These are phyloP conservation scores for Cyanoliseus patagonus DNA, from an alignment of 2,113 vertebrate genomes.

Conservation along the genomic window DNA sequence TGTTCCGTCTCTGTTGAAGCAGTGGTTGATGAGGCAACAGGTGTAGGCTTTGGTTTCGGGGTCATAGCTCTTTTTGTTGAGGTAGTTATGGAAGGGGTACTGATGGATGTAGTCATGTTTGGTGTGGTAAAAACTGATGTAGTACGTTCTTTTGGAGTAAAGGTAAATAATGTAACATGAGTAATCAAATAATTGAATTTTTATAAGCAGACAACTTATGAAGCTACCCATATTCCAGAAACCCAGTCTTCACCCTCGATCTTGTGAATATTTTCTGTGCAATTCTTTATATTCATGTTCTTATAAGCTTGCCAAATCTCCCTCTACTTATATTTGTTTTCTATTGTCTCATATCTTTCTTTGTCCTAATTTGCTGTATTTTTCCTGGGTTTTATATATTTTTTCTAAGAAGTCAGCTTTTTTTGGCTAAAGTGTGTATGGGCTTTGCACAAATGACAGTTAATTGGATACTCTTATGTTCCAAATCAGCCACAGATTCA, in stretches of 20 bases:
- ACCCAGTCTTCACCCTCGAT: not conserved
- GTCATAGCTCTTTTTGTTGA: not conserved
- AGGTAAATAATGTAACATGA: not conserved
- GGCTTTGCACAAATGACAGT: not conserved
- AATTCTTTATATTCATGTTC: not conserved
- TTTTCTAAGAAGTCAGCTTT: not conserved
- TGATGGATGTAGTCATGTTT: not conserved
- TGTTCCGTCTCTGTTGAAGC: not conserved
- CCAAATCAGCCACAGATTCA: not conserved
- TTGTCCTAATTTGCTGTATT: not conserved
- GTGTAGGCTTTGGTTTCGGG: not conserved
- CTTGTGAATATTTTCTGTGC: not conserved
- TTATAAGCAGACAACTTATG: not conserved
- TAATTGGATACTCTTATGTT: not conserved
- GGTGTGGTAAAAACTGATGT: not conserved
- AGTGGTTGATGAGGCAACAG: not conserved
- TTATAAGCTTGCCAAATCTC: not conserved
- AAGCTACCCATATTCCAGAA: not conserved
- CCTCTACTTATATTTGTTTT: not conserved
- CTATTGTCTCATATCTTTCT: not conserved
- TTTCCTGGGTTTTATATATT: not conserved
- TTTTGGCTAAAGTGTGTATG: not conserved
- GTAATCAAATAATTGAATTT: not conserved
- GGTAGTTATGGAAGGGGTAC: not conserved
- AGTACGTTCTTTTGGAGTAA: constrained; percentile 28